phyloP scores from a whole-genome alignment of 2,888 invertebrate species.

The Phortica magna region DNA sequence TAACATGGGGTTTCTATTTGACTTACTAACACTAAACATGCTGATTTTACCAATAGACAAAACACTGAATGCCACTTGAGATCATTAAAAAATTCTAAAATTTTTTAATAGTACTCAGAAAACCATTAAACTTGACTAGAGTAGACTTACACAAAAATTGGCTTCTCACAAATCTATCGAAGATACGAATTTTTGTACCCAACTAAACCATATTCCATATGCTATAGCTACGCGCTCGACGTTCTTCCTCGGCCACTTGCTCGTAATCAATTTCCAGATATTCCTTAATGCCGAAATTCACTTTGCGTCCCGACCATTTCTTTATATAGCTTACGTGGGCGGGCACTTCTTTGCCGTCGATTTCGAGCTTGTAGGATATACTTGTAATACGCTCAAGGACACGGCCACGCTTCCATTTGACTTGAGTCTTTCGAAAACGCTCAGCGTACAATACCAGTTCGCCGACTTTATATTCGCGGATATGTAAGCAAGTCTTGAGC shows the following conservation, averaged over 20 bases:
- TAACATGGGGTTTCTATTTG: constrained; percentile 4
- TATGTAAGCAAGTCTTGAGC: constrained; percentile 72
- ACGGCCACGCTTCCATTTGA: constrained; percentile 74
- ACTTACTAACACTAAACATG: constrained; percentile 4
- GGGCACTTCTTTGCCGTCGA: constrained; percentile 75
- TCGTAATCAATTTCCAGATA: constrained; percentile 77
- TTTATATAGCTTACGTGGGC: constrained; percentile 77
- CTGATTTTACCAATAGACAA: constrained; percentile 22
- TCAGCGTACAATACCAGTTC: constrained; percentile 76
- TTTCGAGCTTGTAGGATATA: constrained; percentile 75
- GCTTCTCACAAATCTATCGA: constrained; percentile 34
- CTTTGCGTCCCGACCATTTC: constrained; percentile 75
- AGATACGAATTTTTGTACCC: not conserved
- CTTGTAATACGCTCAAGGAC: constrained; percentile 76
- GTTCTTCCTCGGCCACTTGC: constrained; percentile 75
- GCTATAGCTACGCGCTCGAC: constrained; percentile 72
- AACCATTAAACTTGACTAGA: not conserved
- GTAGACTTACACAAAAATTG: constrained; percentile 1
- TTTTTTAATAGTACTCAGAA: constrained; percentile 68
- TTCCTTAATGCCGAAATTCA: constrained; percentile 76
- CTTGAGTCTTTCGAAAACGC: constrained; percentile 74
- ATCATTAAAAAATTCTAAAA: constrained; percentile 70
- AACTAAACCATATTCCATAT: constrained; percentile 76
- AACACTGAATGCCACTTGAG: constrained; percentile 70
- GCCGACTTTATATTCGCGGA: constrained; percentile 73